Conservation (phyloP, 2,113 vertebrate genomes). For the Hydrolagus affinis region DNA sequence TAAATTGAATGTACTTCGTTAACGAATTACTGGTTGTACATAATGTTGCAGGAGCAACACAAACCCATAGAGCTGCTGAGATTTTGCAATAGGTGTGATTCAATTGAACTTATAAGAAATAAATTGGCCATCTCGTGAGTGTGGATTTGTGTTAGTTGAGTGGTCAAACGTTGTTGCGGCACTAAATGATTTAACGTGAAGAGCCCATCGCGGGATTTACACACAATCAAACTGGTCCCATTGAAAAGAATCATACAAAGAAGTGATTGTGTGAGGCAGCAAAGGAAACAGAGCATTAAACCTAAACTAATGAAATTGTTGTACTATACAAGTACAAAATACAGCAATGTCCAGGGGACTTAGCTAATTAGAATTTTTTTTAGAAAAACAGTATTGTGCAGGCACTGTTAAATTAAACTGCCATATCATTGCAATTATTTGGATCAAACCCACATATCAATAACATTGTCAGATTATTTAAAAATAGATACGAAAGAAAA, state of each 20-base stretch:
- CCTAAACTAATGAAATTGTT: not conserved
- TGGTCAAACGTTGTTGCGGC: not conserved
- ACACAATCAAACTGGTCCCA: not conserved
- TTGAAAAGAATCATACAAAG: not conserved
- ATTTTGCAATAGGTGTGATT: not conserved
- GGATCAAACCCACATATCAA: not conserved
- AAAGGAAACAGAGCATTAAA: not conserved
- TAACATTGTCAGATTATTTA: not conserved
- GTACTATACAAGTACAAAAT: not conserved
- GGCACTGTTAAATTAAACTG: not conserved
- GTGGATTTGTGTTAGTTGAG: not conserved
- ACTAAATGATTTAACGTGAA: not conserved
- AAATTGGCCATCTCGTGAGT: not conserved
- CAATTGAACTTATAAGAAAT: not conserved
- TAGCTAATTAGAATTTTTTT: not conserved
- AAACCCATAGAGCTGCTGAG: not conserved
- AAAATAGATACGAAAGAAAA: not conserved
- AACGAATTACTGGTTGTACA: slow-evolving; percentile 7
- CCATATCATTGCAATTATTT: not conserved
- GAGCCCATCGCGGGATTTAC: no score
- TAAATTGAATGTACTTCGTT: not conserved
- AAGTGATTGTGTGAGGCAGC: not conserved
- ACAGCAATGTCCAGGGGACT: not conserved
- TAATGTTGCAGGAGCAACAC: not conserved
- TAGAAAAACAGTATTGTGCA: not conserved